Percentiles rank a stretch among this genome's conserved stretches.
phyloP scores from a whole-genome alignment of 2,888 invertebrate species.

The Lasioglossum pauxillum region DNA sequence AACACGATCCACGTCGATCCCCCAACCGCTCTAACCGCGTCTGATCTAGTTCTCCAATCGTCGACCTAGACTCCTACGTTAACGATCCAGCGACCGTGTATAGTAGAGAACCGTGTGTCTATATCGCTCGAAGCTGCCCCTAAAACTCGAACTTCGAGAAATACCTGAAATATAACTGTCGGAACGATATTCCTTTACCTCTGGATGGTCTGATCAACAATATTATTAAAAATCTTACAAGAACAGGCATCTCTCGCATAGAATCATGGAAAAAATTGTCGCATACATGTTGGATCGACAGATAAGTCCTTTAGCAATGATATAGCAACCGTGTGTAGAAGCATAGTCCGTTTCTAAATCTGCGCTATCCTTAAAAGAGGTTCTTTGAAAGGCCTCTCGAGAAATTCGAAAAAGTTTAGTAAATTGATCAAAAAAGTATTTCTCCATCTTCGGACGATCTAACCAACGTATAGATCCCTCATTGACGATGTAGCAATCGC shows the following conservation, averaged over 20 bases:
- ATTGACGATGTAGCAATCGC: too few relatives aligned
- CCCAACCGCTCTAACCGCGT: background rate
- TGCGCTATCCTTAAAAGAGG: too few relatives aligned
- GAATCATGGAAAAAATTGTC: background rate
- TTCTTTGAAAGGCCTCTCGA: too few relatives aligned
- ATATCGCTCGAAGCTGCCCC: background rate
- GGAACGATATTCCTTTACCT: background rate
- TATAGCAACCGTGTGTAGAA: too few relatives aligned
- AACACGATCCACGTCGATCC: background rate
- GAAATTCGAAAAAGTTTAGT: too few relatives aligned
- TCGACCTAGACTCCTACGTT: slow-evolving; percentile 7
- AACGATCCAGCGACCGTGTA: background rate
- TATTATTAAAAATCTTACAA: background rate
- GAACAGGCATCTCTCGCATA: background rate
- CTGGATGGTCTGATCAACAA: background rate
- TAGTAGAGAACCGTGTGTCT: background rate
- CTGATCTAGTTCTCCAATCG: background rate
- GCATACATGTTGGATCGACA: too few relatives aligned
- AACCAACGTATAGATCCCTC: too few relatives aligned
- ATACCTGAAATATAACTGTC: background rate
- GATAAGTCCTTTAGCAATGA: too few relatives aligned
- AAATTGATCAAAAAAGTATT: too few relatives aligned
- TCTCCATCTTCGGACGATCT: too few relatives aligned
- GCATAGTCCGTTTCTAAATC: too few relatives aligned
- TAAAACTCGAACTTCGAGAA: background rate